A percentile compares a stretch with the other conserved stretches of the same genome.
Conservation (phyloP, 2,888 invertebrate genomes). For the Pollenia labialis region DNA sequence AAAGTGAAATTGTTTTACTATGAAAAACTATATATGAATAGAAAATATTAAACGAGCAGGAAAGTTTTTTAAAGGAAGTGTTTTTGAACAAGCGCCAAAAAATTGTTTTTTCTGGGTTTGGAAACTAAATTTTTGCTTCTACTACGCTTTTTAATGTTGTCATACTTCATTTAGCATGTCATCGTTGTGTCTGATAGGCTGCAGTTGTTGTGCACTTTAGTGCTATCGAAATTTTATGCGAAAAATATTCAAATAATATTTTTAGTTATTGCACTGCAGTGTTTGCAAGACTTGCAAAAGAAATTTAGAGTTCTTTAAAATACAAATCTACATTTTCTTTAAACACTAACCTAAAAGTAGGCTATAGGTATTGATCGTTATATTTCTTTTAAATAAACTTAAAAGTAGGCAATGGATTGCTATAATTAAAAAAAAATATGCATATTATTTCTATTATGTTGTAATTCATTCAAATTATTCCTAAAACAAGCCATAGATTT, state of each 20-base stretch:
- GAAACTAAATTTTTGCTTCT: slow-evolving; percentile 4
- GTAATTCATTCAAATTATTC: not conserved
- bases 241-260: slow-evolving; percentile 37
- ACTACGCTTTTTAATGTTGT: slow-evolving; percentile 34
- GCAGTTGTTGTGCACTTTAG: slow-evolving; percentile 43
- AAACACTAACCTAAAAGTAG: not conserved
- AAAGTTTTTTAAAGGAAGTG: slow-evolving; percentile 9
- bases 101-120: not conserved
- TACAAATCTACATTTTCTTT: too few relatives aligned
- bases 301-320: not conserved
- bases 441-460: too few relatives aligned
- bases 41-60: not conserved
- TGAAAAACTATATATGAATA: not conserved
- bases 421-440: too few relatives aligned
- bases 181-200: slow-evolving; percentile 41
- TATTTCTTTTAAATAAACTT: too few relatives aligned
- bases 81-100: slow-evolving; percentile 56
- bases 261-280: slow-evolving; percentile 34
- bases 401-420: too few relatives aligned
- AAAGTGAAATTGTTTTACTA: slow-evolving; percentile 16
- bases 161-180: slow-evolving; percentile 67
- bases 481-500: too few relatives aligned
- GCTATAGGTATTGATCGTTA: not conserved
- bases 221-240: slow-evolving; percentile 51
- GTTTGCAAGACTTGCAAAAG: not conserved